Percentiles rank a stretch among this genome's conserved stretches.
Evolutionary conservation across 2,113 vertebrate species (phyloP).

Genomic region (Hippocampus barbouri): DNA sequence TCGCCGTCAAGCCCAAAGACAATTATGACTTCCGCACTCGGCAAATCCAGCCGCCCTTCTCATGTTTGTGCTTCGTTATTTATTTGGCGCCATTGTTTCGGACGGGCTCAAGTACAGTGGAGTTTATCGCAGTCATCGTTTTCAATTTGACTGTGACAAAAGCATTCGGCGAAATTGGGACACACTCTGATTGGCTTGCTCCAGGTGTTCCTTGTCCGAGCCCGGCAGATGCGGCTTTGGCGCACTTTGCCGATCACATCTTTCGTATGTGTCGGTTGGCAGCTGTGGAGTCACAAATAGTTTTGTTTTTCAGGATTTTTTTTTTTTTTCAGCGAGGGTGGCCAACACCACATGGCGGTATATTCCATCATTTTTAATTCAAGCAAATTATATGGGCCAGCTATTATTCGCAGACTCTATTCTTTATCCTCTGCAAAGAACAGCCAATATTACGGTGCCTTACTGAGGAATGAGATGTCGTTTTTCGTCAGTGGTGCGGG

Average conservation of each 20-base stretch:
- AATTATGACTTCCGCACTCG: constrained; percentile 47
- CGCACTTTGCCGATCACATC: neutral
- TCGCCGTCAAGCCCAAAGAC: constrained; percentile 68
- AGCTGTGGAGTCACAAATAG: too few relatives aligned
- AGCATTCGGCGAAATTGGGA: neutral
- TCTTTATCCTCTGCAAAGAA: too few relatives aligned
- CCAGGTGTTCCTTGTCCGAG: neutral
- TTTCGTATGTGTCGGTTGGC: too few relatives aligned
- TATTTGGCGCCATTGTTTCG: neutral
- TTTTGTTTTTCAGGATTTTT: too few relatives aligned
- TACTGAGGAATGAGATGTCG: too few relatives aligned
- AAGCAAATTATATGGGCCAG: too few relatives aligned
- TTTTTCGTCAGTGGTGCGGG: too few relatives aligned
- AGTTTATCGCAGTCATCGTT: neutral
- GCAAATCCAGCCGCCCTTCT: constrained; percentile 3
- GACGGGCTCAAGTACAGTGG: neutral
- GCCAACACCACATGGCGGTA: too few relatives aligned
- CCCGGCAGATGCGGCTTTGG: neutral
- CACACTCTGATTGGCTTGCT: neutral
- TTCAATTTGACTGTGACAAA: neutral
- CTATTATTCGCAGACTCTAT: too few relatives aligned
- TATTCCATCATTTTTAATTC: too few relatives aligned
- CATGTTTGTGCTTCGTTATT: neutral
- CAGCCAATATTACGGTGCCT: too few relatives aligned
- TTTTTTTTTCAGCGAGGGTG: too few relatives aligned